Percentiles rank a stretch among this genome's conserved stretches.
phyloP scores from a whole-genome alignment of 2,888 invertebrate genomes.

The Sipunculus nudus region DNA sequence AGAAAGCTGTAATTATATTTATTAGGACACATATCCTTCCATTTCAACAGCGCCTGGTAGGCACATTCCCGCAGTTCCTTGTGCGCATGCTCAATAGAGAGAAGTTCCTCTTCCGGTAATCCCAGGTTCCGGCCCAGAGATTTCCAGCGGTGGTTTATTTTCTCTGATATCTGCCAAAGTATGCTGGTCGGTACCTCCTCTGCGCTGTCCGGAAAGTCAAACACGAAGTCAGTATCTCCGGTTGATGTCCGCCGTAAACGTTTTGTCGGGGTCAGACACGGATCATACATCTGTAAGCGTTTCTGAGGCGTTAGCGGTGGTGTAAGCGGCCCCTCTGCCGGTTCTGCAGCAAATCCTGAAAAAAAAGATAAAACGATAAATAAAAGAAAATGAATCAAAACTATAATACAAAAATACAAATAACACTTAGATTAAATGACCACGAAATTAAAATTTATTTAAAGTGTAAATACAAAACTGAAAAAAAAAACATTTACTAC shows the following conservation, averaged over 20 bases:
- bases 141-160: constrained; percentile 6
- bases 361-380: no score
- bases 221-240: neutral
- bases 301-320: no score
- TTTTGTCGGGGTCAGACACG: neutral
- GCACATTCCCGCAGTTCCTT: constrained; percentile 8
- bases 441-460: no score
- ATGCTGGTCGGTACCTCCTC: neutral
- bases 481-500: no score
- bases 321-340: no score
- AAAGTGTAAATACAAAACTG: no score
- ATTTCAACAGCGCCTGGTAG: constrained; percentile 8
- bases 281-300: neutral
- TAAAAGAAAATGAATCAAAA: no score
- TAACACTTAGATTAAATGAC: no score
- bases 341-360: no score
- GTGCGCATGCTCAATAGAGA: constrained; percentile 7
- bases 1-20: constrained; percentile 4
- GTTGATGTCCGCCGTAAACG: constrained; percentile 5
- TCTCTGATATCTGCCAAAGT: constrained; percentile 7
- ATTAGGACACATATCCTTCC: constrained; percentile 13
- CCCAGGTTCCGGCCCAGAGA: constrained; percentile 1
- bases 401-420: no score
- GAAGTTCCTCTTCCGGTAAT: constrained; percentile 9
- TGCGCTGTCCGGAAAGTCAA: neutral